Evolutionary conservation across 2,113 vertebrate species (phyloP), one percentile per base, ranked within the genome.

Genomic region (Petroica traversi): DNA sequence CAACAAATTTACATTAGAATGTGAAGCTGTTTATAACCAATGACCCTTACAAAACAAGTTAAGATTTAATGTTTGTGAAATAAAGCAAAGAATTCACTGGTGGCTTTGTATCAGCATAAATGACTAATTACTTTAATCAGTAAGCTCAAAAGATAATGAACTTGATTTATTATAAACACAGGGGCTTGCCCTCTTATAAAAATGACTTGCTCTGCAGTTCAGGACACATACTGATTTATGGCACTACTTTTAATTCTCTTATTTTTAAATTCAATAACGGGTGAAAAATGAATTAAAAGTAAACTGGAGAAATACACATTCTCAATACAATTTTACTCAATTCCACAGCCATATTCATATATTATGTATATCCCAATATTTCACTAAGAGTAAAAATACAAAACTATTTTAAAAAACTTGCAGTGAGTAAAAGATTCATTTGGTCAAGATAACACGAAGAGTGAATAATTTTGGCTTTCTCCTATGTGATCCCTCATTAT

Each of bases 121-220:
- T 77, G 95, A 96, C 96, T 96, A 92, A 97, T 94, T 94, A 81
- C 91, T 96, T 89, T 74, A 77, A 88, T 86, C 89, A 31, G 34
- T 46, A 92, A 77, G 66, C 79, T 90, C 80, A 63, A 78, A 95
- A 92, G 97, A 96, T 88, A 97, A 92, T 38, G 34, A 89, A 85
- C 72, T 77, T 67, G 90, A 91, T 82, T 87, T 88, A 89, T 94
- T 85, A 93, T 45, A 89, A 94, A 93, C 33, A 82, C 33, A 76
- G 8, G 41, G 72, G 16, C 19, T 88, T 71, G 76, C 38, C 8
- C 63, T 67, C 81, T 33, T 43, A 62, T n/a, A 78, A 92, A 94
- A 93, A 84, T 52, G 3, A 89, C 71, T 78, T 45, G 38, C 25
- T 72, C 52, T 73, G 61, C 64, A 40, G 48, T 55, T 62, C 58